Percentiles rank a stretch among this genome's conserved stretches.
Conservation (phyloP, 2,797 vertebrate species). For the Aplochiton taeniatus region DNA sequence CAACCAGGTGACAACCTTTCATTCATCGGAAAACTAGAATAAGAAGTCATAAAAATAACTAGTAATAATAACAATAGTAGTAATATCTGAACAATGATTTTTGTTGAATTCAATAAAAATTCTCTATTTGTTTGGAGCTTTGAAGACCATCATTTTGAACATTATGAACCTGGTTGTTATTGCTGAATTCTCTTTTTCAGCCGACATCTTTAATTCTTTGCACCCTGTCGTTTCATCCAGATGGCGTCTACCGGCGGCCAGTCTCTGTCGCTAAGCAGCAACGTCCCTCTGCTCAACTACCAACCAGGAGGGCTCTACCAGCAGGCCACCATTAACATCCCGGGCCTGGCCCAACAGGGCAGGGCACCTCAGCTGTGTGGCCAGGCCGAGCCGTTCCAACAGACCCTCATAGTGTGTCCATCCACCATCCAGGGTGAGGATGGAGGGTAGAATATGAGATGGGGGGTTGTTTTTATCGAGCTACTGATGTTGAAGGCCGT, state of each 20-base stretch:
- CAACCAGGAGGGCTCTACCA: conserved; percentile 91
- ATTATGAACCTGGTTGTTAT: neutral
- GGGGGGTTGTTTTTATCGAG: no score
- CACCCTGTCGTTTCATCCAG: conserved; percentile 56
- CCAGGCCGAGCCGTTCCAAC: conserved; percentile 95
- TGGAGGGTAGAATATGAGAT: no score
- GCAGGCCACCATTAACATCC: conserved; percentile 92
- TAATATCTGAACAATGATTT: neutral
- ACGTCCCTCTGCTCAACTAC: conserved; percentile 92
- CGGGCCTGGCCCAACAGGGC: conserved; percentile 90
- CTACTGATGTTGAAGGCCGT: no score
- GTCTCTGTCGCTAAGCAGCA: conserved; percentile 92
- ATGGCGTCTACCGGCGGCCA: conserved; percentile 91
- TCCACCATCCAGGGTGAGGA: conserved; percentile 94
- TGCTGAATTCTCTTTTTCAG: neutral
- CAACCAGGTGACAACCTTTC: conserved; percentile 82
- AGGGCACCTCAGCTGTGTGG: conserved; percentile 92
- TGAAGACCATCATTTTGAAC: neutral
- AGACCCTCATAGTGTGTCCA: conserved; percentile 97
- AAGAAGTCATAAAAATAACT: no score
- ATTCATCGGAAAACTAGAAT: neutral
- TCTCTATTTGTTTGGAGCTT: no score
- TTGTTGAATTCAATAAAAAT: neutral
- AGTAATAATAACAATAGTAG: neutral
- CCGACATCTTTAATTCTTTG: neutral